These are phyloP conservation scores for Anneissia japonica DNA, from an alignment of 35 echinoderm and acorn worm species.

Conservation along the genomic window DNA sequence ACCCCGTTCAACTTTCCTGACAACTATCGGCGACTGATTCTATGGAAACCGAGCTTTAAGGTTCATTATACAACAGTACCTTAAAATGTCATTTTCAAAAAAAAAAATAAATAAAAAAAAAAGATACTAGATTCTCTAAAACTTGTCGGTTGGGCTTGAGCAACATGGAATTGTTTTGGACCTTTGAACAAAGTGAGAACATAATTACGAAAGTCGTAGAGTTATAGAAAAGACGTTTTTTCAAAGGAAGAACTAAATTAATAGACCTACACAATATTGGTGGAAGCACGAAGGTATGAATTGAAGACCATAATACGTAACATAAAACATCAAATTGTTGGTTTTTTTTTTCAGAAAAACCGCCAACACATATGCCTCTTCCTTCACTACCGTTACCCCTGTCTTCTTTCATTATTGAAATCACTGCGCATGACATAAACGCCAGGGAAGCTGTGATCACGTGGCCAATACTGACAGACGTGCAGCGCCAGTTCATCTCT, in stretches of 20 bases:
- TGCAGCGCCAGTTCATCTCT: slow-evolving; percentile 72
- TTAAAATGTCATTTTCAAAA: too few relatives aligned
- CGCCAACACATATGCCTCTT: slow-evolving; percentile 19
- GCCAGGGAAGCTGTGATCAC: slow-evolving; percentile 50
- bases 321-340: not conserved
- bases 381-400: slow-evolving; percentile 46
- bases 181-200: too few relatives aligned
- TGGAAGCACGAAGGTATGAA: not conserved
- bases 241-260: not conserved
- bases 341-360: slow-evolving; percentile 1
- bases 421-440: slow-evolving; percentile 50
- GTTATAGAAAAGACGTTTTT: not conserved
- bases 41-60: too few relatives aligned
- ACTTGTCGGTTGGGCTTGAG: too few relatives aligned
- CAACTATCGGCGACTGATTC: too few relatives aligned
- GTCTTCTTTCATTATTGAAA: slow-evolving; percentile 64
- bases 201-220: too few relatives aligned
- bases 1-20: too few relatives aligned
- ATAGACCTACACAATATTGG: not conserved
- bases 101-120: too few relatives aligned
- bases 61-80: too few relatives aligned
- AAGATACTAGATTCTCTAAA: too few relatives aligned
- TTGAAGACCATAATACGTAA: not conserved
- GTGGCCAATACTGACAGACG: slow-evolving; percentile 69
- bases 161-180: too few relatives aligned